phyloP scores from a whole-genome alignment of 2,888 invertebrate species.

The Andrena camellia region DNA sequence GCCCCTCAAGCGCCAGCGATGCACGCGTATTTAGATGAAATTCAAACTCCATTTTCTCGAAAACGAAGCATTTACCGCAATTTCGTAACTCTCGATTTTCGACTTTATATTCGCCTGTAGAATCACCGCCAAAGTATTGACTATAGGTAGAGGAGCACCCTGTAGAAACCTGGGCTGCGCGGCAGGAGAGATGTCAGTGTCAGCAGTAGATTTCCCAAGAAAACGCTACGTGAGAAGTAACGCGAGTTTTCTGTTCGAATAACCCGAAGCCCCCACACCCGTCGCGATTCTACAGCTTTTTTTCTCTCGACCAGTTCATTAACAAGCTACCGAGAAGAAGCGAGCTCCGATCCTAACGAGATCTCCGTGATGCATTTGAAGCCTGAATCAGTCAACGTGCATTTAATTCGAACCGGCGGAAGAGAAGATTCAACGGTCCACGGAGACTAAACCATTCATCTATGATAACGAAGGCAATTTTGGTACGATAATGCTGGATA shows the following conservation, averaged over 20 bases:
- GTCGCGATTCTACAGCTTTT: slow-evolving; percentile 4
- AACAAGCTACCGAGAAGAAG: not conserved
- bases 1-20: too few species aligned
- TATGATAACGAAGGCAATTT: not conserved
- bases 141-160: too few species aligned
- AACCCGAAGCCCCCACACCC: not conserved
- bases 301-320: not conserved
- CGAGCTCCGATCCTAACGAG: not conserved
- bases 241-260: slow-evolving; percentile 8
- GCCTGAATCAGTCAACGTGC: not conserved
- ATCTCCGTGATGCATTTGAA: not conserved
- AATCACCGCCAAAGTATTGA: not conserved
- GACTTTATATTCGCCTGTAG: not conserved
- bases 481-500: slow-evolving; percentile 13
- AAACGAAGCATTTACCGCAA: not conserved
- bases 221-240: not conserved
- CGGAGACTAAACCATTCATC: not conserved
- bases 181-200: not conserved
- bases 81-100: too few species aligned
- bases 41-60: too few species aligned
- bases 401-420: not conserved
- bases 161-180: not conserved
- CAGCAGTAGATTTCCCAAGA: not conserved
- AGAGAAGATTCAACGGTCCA: not conserved
- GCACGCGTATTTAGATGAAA: too few species aligned